Evolutionary conservation across 2,888 invertebrate genomes (phyloP), one percentile per base, ranked within the genome.

Genomic region (Idaea dimidiata): DNA sequence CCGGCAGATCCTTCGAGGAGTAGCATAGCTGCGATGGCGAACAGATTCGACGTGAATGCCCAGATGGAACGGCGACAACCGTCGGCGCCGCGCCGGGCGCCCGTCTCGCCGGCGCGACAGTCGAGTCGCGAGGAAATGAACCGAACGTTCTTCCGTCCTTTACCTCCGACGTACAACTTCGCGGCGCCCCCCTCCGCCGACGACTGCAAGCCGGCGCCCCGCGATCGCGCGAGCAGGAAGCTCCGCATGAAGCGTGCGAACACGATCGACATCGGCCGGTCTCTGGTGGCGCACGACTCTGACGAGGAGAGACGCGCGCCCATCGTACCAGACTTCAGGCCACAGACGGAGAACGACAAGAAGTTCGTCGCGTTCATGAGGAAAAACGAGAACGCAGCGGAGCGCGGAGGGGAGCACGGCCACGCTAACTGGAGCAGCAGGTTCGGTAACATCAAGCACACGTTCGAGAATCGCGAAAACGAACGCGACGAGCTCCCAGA

Each of bases 221-320:
- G 93, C 65, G 95, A 94, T 72, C 90, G 91, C 62, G 90, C 91
- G 59, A 94, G 92, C 66, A 96, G 95, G 73, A 96, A 96, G 78
- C 91, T 95, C 24, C 95, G 95, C 74, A 96, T 97, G 95, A 97
- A 97, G 84, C 94, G 97, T 16, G 97, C 97, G 4, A 97, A 97
- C 74, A 97, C 97, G 0, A 97, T 97, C 68, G 97, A 97, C 79
- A 97, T 97, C 80, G 97, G 97, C 0, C 96, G 96, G 76, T 94
- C 95, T 0, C 93, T 86, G 24, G 93, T 88, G n/a, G 92, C 93
- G 18, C 88, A 93, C n/a, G 89, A 91, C 67, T 83, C 81, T 65
- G 91, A 92, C 65, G 93, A 93, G 59, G 93, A 93, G 32, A 92
- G 91, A 79, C 72, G 80, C 72, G 69, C 76, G 1, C 87, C 90